Conservation (phyloP, 2,888 invertebrate species). For the Cataglyphis livida region DNA sequence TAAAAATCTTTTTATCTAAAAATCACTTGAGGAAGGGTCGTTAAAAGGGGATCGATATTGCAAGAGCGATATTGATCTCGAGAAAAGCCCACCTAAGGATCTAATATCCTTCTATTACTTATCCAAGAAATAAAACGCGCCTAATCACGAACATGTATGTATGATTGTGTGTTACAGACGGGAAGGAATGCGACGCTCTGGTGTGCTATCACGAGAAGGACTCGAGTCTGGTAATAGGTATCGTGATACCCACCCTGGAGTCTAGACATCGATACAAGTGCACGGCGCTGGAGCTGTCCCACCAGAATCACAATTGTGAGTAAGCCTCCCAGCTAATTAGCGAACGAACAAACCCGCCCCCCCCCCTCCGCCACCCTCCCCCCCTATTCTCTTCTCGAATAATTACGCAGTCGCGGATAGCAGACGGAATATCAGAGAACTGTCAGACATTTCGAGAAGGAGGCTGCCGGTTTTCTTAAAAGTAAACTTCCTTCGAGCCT, state of each 20-base stretch:
- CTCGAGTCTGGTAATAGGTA: slow-evolving; percentile 88
- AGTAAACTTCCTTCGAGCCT: background rate
- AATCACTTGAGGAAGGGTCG: background rate
- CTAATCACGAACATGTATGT: slow-evolving; percentile 45
- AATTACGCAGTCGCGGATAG: slow-evolving; percentile 26
- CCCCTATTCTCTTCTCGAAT: background rate
- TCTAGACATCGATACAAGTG: slow-evolving; percentile 89
- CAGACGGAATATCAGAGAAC: slow-evolving; percentile 14
- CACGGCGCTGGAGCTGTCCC: slow-evolving; percentile 87
- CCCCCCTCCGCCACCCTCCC: no score
- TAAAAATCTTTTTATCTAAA: background rate
- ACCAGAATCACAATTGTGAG: slow-evolving; percentile 87
- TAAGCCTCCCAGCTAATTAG: slow-evolving; percentile 73
- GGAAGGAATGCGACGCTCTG: slow-evolving; percentile 89
- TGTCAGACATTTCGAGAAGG: background rate
- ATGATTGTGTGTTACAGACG: slow-evolving; percentile 83
- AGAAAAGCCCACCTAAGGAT: background rate
- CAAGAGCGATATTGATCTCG: background rate
- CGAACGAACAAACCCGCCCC: background rate
- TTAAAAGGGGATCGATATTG: background rate
- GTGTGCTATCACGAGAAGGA: slow-evolving; percentile 89
- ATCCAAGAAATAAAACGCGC: background rate
- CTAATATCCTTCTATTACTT: background rate
- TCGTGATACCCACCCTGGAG: slow-evolving; percentile 88
- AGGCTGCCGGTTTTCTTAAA: background rate